Percentiles rank a stretch among this genome's conserved stretches.
Conservation (phyloP, 2,888 invertebrate genomes). For the Folsomia candida region DNA sequence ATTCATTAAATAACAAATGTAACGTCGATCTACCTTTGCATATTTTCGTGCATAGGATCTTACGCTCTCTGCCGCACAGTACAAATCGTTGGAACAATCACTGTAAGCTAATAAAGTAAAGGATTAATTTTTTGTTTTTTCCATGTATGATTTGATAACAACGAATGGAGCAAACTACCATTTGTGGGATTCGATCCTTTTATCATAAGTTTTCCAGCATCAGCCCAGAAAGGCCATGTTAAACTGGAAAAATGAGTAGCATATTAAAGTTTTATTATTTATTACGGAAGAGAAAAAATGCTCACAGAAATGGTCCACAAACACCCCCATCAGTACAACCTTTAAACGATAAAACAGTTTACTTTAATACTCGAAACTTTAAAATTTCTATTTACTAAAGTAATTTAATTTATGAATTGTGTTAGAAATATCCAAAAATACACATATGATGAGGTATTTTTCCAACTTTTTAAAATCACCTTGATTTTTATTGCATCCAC, state of each 20-base stretch:
- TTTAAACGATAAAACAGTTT: not conserved
- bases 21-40: slow-evolving; percentile 36
- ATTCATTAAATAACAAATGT: no score
- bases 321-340: slow-evolving; percentile 45
- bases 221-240: slow-evolving; percentile 54
- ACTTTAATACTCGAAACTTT: not conserved
- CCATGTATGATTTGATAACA: not conserved
- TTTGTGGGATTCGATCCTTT: slow-evolving; percentile 21
- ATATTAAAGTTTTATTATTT: not conserved
- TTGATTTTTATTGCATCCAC: slow-evolving; percentile 47
- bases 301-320: slow-evolving; percentile 52
- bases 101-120: slow-evolving; percentile 51
- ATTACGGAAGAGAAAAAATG: not conserved
- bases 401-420: not conserved
- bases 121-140: no score
- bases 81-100: slow-evolving; percentile 52
- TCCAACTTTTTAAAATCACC: slow-evolving; percentile 22
- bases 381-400: not conserved
- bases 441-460: no score
- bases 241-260: slow-evolving; percentile 7
- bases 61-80: slow-evolving; percentile 52
- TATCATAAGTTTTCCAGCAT: slow-evolving; percentile 44
- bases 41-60: slow-evolving; percentile 52
- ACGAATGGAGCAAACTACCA: not conserved
- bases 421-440: not conserved